phyloP scores from a whole-genome alignment of 2,797 vertebrate genomes.

The Dromococcyx pavoninus region DNA sequence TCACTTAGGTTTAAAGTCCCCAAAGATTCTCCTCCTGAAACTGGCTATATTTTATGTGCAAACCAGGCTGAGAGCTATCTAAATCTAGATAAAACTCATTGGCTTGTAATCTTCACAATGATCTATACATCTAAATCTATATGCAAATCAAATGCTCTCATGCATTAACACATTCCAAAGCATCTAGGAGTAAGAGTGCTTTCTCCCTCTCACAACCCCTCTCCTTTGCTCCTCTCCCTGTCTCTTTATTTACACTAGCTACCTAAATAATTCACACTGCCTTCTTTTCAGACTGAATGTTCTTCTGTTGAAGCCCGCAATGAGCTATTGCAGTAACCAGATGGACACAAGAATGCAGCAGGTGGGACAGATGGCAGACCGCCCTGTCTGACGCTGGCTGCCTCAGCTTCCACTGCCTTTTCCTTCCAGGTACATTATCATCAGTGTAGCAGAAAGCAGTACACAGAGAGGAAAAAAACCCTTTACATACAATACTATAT shows the following conservation, averaged over 20 bases:
- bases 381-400: constrained; percentile 81
- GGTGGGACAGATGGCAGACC: constrained; percentile 87
- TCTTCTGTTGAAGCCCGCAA: constrained; percentile 72
- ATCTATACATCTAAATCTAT: constrained; percentile 85
- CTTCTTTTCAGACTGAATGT: constrained; percentile 73
- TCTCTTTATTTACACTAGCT: constrained; percentile 76
- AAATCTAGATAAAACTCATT: constrained; percentile 85
- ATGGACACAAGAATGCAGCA: constrained; percentile 88
- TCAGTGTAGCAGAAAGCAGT: constrained; percentile 71
- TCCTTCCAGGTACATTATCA: constrained; percentile 84
- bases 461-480: not conserved
- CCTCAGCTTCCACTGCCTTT: constrained; percentile 75
- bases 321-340: constrained; percentile 82
- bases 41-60: constrained; percentile 80
- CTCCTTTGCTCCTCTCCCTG: constrained; percentile 33
- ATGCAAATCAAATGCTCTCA: constrained; percentile 81
- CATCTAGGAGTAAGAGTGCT: constrained; percentile 58
- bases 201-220: constrained; percentile 4
- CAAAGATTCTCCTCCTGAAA: constrained; percentile 63
- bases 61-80: constrained; percentile 78
- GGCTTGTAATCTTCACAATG: constrained; percentile 80
- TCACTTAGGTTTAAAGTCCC: constrained; percentile 69
- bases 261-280: constrained; percentile 83
- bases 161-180: constrained; percentile 79
- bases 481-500: not conserved